A percentile compares a stretch with the other conserved stretches of the same genome.
phyloP scores from a whole-genome alignment of 2,888 invertebrate genomes.

The Heliconius ismenius region DNA sequence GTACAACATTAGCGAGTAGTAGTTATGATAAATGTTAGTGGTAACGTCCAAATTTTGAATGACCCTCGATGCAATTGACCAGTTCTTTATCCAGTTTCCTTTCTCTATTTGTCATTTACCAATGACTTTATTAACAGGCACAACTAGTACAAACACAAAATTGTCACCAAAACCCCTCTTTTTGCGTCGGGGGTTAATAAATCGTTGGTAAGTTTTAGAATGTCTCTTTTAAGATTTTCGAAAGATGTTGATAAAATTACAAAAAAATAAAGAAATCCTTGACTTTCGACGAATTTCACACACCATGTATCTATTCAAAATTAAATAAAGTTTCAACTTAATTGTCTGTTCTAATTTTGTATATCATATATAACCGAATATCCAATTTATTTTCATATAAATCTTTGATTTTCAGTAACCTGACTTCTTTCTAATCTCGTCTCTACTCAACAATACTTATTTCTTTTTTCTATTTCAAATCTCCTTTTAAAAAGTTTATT shows the following conservation, averaged over 20 bases:
- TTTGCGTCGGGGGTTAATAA: constrained; percentile 5
- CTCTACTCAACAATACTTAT: background rate
- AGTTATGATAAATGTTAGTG: background rate
- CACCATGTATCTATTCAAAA: background rate
- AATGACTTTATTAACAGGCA: background rate
- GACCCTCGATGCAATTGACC: background rate
- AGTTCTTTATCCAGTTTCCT: background rate
- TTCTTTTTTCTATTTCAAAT: background rate
- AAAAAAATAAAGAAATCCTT: background rate
- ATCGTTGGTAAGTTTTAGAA: background rate
- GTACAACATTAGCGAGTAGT: background rate
- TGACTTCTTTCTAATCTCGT: background rate
- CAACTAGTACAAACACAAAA: background rate
- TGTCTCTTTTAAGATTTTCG: background rate
- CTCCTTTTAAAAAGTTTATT: background rate
- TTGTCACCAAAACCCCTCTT: background rate
- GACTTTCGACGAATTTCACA: background rate
- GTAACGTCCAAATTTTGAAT: background rate
- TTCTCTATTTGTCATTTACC: background rate
- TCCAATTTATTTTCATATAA: background rate
- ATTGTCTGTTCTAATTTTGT: constrained; percentile 1
- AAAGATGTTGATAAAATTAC: background rate
- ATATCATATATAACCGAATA: background rate
- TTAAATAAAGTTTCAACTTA: constrained; percentile 2
- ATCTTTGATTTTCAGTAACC: background rate